Base-by-base conservation (phyloP, 1,140 invertebrate species). In the Reticulitermes speratus region DNA sequence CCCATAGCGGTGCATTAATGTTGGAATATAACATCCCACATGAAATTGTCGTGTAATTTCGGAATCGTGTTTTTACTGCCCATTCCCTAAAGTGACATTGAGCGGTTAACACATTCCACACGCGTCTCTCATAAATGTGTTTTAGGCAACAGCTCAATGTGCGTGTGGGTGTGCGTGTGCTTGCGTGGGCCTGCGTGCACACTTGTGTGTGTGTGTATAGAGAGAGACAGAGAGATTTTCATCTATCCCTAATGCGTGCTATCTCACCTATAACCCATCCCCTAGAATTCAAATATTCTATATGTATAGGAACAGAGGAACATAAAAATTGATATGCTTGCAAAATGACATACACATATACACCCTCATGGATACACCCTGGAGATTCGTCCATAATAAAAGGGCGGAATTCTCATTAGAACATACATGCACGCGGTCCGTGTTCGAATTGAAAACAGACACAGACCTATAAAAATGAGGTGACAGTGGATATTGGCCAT, bases 361-460 rank as follows among this genome's bases (percentile, higher is more conserved):
- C 59, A 65, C 21, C 59, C 59, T 23, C 59, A n/a, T 65, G 59
- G 59, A 65, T 65, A 75, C 65, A 75, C 65, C 65, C 65, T 75
- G 65, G 65, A 75, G 65, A 75, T 75, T 75, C n/a, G 65, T 75
- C 65, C 65, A 75, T 75, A 75, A 75, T 75, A 30, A 75, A 75
- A 75, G 65, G 65, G 25, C 25, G 25, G 65, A 75, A 75, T 75
- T 75, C 65, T 75, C n/a, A 75, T 75, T 75, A 75, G 65, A 75
- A 8, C n/a, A 2, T 30, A 75, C 65, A 75, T 30, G 65, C n/a
- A 75, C n/a, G 65, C 9, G 65, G 65, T 30, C 65, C 3, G 65
- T 75, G 25, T 30, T 75, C 65, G 65, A 75, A 75, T 75, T 75
- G 65, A 75, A 75, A 75, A 75, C 65, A 75, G 65, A 75, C n/a